These are phyloP conservation scores for Cyanoderma ruficeps DNA, from an alignment of 2,113 vertebrate species.

Conservation along the genomic window DNA sequence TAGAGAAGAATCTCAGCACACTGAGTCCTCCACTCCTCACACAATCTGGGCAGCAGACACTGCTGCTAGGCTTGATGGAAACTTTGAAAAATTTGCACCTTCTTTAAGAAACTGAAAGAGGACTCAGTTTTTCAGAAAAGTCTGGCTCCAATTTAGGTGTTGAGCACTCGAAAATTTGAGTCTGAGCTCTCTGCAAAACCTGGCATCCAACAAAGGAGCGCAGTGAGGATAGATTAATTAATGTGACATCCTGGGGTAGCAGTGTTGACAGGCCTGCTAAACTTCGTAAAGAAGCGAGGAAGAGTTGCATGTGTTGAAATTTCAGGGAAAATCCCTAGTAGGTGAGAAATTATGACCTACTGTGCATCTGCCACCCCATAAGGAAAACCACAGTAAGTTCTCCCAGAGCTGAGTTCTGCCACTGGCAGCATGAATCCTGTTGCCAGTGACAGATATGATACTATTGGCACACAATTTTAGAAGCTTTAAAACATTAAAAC, in stretches of 20 bases:
- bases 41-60: not conserved
- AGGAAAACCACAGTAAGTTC: not conserved
- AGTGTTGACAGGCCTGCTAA: slow-evolving; percentile 3
- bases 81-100: not conserved
- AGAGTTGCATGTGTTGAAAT: slow-evolving; percentile 3
- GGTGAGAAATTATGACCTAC: not conserved
- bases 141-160: not conserved
- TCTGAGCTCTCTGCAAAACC: slow-evolving; percentile 4
- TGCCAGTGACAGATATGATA: not conserved
- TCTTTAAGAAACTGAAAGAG: not conserved
- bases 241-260: not conserved
- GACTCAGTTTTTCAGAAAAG: not conserved
- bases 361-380: not conserved
- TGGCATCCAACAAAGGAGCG: not conserved
- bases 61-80: not conserved
- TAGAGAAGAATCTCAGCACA: not conserved
- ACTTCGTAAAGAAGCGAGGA: not conserved
- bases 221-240: slow-evolving; percentile 7
- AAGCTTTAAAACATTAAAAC: not conserved
- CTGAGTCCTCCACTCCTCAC: not conserved
- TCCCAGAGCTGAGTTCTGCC: not conserved
- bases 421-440: not conserved
- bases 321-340: not conserved
- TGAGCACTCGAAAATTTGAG: not conserved
- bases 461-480: not conserved